phyloP scores from a whole-genome alignment of 2,113 vertebrate species.

The Phoenicopterus ruber region DNA sequence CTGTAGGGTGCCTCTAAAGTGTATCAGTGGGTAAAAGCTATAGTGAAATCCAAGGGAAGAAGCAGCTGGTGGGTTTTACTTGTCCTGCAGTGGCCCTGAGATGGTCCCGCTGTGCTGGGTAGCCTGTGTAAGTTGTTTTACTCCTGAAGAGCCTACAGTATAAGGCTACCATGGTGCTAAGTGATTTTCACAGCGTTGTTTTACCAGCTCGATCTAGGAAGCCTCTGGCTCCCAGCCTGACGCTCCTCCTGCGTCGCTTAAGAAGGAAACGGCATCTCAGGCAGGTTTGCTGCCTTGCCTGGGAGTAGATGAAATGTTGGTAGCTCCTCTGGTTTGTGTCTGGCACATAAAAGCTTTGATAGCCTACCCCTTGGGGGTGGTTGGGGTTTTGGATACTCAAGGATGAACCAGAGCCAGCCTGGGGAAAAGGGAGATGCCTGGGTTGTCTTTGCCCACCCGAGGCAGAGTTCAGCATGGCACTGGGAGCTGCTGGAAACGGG shows the following conservation, averaged over 20 bases:
- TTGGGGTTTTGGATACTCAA: neutral
- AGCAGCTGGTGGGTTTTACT: neutral
- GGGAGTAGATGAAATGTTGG: neutral
- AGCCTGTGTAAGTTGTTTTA: neutral
- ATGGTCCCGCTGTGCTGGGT: neutral
- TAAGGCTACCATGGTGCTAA: neutral
- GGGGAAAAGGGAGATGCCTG: neutral
- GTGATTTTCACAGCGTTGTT: neutral
- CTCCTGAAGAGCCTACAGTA: neutral
- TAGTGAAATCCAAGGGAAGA: neutral
- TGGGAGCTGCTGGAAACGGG: neutral
- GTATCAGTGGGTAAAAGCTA: neutral
- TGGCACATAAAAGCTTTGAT: neutral
- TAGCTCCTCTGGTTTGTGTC: neutral
- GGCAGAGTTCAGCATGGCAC: neutral
- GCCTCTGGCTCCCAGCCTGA: neutral
- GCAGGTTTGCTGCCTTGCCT: neutral
- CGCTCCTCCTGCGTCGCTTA: neutral
- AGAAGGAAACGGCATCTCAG: neutral
- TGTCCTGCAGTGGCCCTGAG: neutral
- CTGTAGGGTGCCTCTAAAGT: neutral
- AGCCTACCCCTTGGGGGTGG: neutral
- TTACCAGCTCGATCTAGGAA: neutral
- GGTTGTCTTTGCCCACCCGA: accelerated
- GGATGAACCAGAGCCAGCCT: neutral